Base-by-base conservation (phyloP, 2,888 invertebrate genomes). In the Noctua pronuba region DNA sequence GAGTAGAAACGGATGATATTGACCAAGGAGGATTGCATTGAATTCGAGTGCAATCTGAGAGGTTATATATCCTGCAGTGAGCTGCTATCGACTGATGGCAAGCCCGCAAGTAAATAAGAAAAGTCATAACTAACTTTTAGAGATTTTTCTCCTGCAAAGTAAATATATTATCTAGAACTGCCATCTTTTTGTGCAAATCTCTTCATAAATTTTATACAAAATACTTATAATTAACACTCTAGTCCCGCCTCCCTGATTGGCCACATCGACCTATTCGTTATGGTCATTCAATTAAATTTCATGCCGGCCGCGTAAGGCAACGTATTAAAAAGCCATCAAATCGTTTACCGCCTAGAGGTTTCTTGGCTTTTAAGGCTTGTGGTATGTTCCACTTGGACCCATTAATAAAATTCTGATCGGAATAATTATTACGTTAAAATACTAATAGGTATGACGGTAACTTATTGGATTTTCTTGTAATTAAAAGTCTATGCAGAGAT, bases 291-390 rank as follows among this genome's bases (percentile, higher is more conserved):
- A 92, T 92, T 92, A 89, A 90, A 91, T 92, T 90, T 86, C 87
- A 87, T 90, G 87, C 88, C 80, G 52, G 75, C 87, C 89, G 73
- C 86, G 87, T 88, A 91, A 86, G 90, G 90, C 68, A 88, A 91
- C 92, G 90, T 92, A 93, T 93, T 93, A 93, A 93, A 93, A 92
- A 89, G 86, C 85, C 91, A 93, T 93, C 92, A 92, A 90, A 91
- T 90, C 90, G 87, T 86, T 89, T 85, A 90, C 87, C 76, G 91
- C 92, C 92, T 88, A 81, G 91, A 90, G 91, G 92, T 90, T 86
- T 87, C 87, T 87, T 84, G 83, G 74, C 78, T 85, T 75, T 68
- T 72, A 72, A 68, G 49, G 80, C 73, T 5, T 31, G 46, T 24
- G 84, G 83, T 79, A 35, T 64, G 69, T 88, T 92, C 91, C 87